Conservation (phyloP, 2,113 vertebrate genomes). For the Thalassoma bifasciatum region DNA sequence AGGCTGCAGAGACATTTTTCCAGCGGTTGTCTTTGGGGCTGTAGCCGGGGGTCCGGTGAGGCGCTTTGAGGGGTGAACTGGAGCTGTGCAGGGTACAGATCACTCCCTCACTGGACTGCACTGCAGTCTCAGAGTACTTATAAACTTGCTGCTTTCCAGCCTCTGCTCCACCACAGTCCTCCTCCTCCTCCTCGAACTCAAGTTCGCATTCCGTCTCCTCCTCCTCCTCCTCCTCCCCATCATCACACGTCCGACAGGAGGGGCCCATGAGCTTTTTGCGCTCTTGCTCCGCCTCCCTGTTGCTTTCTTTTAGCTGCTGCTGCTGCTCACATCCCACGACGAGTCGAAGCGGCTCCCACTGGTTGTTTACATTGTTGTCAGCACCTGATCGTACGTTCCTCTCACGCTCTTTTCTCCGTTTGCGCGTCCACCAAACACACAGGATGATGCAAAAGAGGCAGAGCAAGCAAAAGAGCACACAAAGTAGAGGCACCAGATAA, state of each 20-base stretch:
- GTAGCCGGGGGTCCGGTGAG: slow-evolving; percentile 85
- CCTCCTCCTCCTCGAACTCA: slow-evolving; percentile 80
- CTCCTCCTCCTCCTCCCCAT: slow-evolving; percentile 77
- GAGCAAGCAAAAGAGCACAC: slow-evolving; percentile 87
- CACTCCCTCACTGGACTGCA: slow-evolving; percentile 83
- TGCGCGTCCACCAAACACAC: slow-evolving; percentile 96
- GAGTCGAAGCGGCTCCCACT: slow-evolving; percentile 92
- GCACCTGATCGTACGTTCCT: slow-evolving; percentile 79
- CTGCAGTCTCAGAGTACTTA: slow-evolving; percentile 87
- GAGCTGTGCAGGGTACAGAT: slow-evolving; percentile 85
- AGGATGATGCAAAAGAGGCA: slow-evolving; percentile 91
- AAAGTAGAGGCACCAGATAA: slow-evolving; percentile 90
- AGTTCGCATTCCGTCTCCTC: slow-evolving; percentile 79
- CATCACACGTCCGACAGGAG: slow-evolving; percentile 87
- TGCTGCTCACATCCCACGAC: slow-evolving; percentile 83
- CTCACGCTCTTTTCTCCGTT: slow-evolving; percentile 96
- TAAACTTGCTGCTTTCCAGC: slow-evolving; percentile 88
- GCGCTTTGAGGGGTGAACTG: slow-evolving; percentile 85
- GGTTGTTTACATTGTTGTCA: slow-evolving; percentile 92
- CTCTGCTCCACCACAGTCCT: slow-evolving; percentile 80
- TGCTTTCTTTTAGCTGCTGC: slow-evolving; percentile 83
- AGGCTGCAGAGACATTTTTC: slow-evolving; percentile 85
- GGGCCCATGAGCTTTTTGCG: slow-evolving; percentile 94
- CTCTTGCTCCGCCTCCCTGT: slow-evolving; percentile 90
- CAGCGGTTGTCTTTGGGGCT: slow-evolving; percentile 95